These are phyloP conservation scores for Sebastes cheni DNA, from an alignment of 2,797 vertebrate species.

Conservation along the genomic window DNA sequence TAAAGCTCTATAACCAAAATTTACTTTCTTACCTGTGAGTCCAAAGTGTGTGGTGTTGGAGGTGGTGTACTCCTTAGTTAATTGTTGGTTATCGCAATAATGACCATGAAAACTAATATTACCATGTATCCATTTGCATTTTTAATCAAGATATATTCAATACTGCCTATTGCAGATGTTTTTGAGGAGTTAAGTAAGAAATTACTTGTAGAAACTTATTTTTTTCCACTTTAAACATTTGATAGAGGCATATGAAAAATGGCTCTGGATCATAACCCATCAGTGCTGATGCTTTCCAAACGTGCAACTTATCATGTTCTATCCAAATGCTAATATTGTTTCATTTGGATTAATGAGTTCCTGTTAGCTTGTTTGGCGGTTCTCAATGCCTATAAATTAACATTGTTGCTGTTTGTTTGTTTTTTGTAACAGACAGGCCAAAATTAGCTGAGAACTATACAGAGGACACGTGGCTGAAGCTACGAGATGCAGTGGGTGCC, in stretches of 20 bases:
- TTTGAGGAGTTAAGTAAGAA: not conserved
- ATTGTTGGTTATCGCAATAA: not conserved
- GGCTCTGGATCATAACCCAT: not conserved
- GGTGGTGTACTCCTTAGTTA: not conserved
- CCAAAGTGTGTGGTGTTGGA: not conserved
- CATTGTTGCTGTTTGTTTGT: not conserved
- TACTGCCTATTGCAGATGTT: not conserved
- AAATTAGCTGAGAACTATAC: slow-evolving; percentile 99
- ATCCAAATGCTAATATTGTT: not conserved
- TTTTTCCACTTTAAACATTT: not conserved
- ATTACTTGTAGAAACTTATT: accelerated
- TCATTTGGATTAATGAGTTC: not conserved
- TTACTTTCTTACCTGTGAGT: not conserved
- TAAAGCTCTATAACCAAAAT: not conserved
- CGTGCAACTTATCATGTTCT: not conserved
- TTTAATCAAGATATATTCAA: not conserved
- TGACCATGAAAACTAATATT: not conserved
- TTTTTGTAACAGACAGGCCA: slow-evolving; percentile 89
- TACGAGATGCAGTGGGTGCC: slow-evolving; percentile 96
- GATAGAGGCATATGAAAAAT: not conserved
- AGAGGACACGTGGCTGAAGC: slow-evolving; percentile 98
- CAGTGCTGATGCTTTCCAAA: not conserved
- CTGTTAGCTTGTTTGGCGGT: not conserved
- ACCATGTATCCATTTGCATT: not conserved
- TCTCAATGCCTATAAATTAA: not conserved